A percentile compares a stretch with the other conserved stretches of the same genome.
These are phyloP conservation scores for Geotrypetes seraphini DNA, from an alignment of 2,797 vertebrate genomes.

Conservation along the genomic window DNA sequence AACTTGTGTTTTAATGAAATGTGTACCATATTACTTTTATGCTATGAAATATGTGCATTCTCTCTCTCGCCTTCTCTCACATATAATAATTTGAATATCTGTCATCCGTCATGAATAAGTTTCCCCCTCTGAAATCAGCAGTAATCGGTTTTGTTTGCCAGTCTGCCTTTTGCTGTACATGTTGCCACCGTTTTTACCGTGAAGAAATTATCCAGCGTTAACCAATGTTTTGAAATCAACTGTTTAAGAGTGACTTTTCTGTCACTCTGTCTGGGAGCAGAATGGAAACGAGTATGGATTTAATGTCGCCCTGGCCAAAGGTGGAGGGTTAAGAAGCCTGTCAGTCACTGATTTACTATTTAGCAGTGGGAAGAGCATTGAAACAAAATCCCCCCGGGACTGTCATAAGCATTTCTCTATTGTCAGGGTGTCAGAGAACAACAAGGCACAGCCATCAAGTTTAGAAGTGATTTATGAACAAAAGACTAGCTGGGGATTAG, in stretches of 20 bases:
- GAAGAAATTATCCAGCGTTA: neutral
- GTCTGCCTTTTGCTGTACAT: too few relatives aligned
- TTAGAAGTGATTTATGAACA: slow-evolving; percentile 44
- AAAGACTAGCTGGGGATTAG: slow-evolving; percentile 34
- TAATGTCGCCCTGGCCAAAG: slow-evolving; percentile 39
- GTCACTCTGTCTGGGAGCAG: slow-evolving; percentile 16
- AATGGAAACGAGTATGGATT: slow-evolving; percentile 31
- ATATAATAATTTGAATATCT: too few relatives aligned
- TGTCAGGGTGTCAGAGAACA: slow-evolving; percentile 40
- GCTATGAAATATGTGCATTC: too few relatives aligned
- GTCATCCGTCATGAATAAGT: too few relatives aligned
- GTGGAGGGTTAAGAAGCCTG: slow-evolving; percentile 32
- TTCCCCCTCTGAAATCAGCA: too few relatives aligned
- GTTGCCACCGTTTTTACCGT: neutral
- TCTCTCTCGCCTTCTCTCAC: too few relatives aligned
- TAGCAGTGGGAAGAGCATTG: slow-evolving; percentile 35
- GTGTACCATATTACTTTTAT: too few relatives aligned
- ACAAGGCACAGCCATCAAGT: slow-evolving; percentile 29
- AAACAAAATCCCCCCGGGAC: slow-evolving; percentile 29
- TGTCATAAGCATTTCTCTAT: slow-evolving; percentile 39
- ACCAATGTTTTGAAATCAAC: slow-evolving; percentile 21
- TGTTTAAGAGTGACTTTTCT: slow-evolving; percentile 15
- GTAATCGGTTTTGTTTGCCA: too few relatives aligned
- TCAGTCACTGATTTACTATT: slow-evolving; percentile 51
- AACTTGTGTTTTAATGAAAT: too few relatives aligned